Evolutionary conservation across 64 coral and sea anemone species (phyloP).

Genomic region (Acropora yongei): DNA sequence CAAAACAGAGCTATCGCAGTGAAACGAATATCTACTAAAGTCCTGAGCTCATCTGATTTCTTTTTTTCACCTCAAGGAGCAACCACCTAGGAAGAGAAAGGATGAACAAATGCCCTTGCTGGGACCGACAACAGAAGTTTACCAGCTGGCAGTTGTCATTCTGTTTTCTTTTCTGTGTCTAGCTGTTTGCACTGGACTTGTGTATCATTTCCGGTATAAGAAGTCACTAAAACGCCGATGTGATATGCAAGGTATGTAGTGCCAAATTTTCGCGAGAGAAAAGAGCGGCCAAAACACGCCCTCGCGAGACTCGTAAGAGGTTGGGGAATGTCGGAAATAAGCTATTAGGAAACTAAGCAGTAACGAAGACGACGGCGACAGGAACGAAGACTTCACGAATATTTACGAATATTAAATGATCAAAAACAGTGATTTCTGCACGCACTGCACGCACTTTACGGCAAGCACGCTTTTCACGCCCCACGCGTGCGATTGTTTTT

Average conservation of each 20-base stretch:
- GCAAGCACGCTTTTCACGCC: too few relatives aligned
- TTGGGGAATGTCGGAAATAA: too few relatives aligned
- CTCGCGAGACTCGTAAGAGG: too few relatives aligned
- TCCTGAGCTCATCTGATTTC: not conserved
- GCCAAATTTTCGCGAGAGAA: not conserved
- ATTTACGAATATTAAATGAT: too few relatives aligned
- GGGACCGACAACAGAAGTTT: constrained; percentile 32
- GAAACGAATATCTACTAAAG: too few relatives aligned
- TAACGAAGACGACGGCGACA: not conserved
- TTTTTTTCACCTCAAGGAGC: constrained; percentile 3
- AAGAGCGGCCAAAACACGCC: too few relatives aligned
- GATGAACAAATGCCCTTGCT: constrained; percentile 7
- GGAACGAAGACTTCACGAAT: not conserved
- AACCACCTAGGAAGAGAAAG: not conserved
- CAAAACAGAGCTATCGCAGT: too few relatives aligned
- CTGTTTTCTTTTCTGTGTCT: constrained; percentile 21
- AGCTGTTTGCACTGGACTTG: constrained; percentile 38
- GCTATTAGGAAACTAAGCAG: too few relatives aligned
- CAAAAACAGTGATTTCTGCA: too few relatives aligned
- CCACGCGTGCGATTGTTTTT: too few relatives aligned
- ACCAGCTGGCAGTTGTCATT: constrained; percentile 25
- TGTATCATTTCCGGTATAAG: constrained; percentile 51
- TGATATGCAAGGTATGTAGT: constrained; percentile 11
- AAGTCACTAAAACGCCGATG: not conserved
- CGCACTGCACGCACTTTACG: too few relatives aligned